Percentiles rank a stretch among this genome's conserved stretches.
Conservation (phyloP, 2,888 invertebrate species). For the Nomada hirtipes region DNA sequence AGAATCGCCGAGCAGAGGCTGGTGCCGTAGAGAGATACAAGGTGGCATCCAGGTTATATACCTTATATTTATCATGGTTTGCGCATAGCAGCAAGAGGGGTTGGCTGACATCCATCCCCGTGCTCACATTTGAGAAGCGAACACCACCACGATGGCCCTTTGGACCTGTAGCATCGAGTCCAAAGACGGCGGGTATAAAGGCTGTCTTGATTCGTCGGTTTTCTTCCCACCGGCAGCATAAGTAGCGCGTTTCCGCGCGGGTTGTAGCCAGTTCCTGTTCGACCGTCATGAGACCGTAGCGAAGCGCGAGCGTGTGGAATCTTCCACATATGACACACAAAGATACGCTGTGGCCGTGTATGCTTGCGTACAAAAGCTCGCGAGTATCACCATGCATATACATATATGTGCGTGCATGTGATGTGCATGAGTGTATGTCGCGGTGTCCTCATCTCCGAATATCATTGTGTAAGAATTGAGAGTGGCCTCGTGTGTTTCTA, state of each 20-base stretch:
- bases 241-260: slow-evolving; percentile 79
- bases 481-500: slow-evolving; percentile 49
- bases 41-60: not conserved
- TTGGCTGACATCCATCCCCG: slow-evolving; percentile 35
- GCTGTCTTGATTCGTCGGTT: slow-evolving; percentile 58
- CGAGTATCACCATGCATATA: not conserved
- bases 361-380: not conserved
- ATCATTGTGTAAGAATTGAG: slow-evolving; percentile 35
- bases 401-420: not conserved
- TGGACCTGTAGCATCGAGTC: slow-evolving; percentile 53
- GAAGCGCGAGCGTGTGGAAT: slow-evolving; percentile 57
- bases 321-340: slow-evolving; percentile 30
- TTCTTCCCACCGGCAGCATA: slow-evolving; percentile 77
- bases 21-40: slow-evolving; percentile 8
- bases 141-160: slow-evolving; percentile 52
- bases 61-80: slow-evolving; percentile 41
- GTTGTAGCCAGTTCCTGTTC: slow-evolving; percentile 77
- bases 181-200: slow-evolving; percentile 48
- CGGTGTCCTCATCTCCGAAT: slow-evolving; percentile 36
- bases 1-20: not conserved
- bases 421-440: slow-evolving; percentile 10
- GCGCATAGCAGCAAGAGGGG: slow-evolving; percentile 50
- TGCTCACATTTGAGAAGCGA: slow-evolving; percentile 16
- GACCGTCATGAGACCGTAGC: slow-evolving; percentile 72
- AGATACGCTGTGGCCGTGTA: slow-evolving; percentile 2